Conservation (phyloP, 1,140 invertebrate species). For the Myzus persicae region DNA sequence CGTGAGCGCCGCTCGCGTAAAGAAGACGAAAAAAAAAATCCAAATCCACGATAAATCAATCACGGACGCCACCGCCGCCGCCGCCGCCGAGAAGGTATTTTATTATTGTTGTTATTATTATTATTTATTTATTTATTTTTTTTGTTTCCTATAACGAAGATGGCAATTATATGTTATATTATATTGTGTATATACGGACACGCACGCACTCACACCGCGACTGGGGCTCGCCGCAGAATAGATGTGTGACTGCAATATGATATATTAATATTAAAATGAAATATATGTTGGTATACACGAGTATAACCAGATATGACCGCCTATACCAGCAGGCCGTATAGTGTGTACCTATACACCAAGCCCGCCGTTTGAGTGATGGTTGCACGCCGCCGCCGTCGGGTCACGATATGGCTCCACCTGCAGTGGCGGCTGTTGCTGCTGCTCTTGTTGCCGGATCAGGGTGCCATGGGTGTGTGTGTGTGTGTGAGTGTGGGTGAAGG, state of each 20-base stretch:
- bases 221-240: not conserved
- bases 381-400: conserved; percentile 26
- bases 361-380: conserved; percentile 47
- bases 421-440: not conserved
- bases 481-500: too few relatives aligned
- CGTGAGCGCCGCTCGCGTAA: conserved; percentile 1
- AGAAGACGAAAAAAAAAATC: conserved; percentile 3
- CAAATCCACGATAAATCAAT: conserved; percentile 56
- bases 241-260: conserved; percentile 43
- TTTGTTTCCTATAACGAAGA: conserved; percentile 31
- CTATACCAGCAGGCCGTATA: not conserved
- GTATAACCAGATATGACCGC: not conserved
- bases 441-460: not conserved
- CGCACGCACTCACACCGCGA: not conserved
- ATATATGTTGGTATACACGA: not conserved
- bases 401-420: not conserved
- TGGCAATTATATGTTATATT: conserved; percentile 26
- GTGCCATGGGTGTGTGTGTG: not conserved
- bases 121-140: too few relatives aligned
- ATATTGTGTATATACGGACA: not conserved
- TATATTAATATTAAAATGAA: not conserved
- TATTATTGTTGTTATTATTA: conserved; percentile 18
- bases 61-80: not conserved
- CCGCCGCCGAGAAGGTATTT: conserved; percentile 5
- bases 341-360: not conserved